Base-by-base conservation (phyloP, 2,113 vertebrate genomes). In the Haemorhous mexicanus region DNA sequence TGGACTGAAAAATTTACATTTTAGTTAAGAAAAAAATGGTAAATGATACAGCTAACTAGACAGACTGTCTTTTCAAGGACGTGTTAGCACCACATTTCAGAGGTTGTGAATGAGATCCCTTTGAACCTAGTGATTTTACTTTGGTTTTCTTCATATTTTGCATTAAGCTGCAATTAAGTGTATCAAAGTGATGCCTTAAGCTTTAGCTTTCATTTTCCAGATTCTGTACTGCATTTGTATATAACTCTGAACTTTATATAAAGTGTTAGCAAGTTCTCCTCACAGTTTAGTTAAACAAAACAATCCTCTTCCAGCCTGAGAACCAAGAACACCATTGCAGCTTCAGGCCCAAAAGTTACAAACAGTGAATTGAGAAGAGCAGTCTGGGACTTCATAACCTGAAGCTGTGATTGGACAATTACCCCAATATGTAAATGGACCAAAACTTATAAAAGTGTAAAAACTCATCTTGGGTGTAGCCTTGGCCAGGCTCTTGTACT, bases 401-500 rank as follows among this genome's bases (percentile, higher is more conserved):
- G 44, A 61, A 61, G 16, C 12, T 49, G 20, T 30, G 32, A 37
- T 32, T 47, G 20, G 27, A 52, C 27, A 52, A 11, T 28, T 28
- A 52, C 50, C 15, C 27, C 6, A 52, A 52, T 28, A 52, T 28
- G 27, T 27, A 28, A 52, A 68, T 20, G 13, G 17, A 68, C 24
- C 9, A 68, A 68, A 68, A 49, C 1, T 47, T 20, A 49, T 20
- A 37, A 16, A 69, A 69, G n/a, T 37, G 18, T 37, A 27, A 50
- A 69, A 50, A 30, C 10, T 50, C 1, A 21, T 28, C 18, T 37
- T 69, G n/a, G 26, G 26, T 28, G 66, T 3, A 68, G 46, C 46
- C 27, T 3, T 0, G 2, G 27, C n/a, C 16, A 1, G n/a, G 21
- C 7, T 49, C 21, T 20, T 50, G 7, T 50, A 39, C 20, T 32